These are phyloP conservation scores for Apistogramma diplotaenia DNA, from an alignment of 2,113 vertebrate genomes.

Conservation along the genomic window DNA sequence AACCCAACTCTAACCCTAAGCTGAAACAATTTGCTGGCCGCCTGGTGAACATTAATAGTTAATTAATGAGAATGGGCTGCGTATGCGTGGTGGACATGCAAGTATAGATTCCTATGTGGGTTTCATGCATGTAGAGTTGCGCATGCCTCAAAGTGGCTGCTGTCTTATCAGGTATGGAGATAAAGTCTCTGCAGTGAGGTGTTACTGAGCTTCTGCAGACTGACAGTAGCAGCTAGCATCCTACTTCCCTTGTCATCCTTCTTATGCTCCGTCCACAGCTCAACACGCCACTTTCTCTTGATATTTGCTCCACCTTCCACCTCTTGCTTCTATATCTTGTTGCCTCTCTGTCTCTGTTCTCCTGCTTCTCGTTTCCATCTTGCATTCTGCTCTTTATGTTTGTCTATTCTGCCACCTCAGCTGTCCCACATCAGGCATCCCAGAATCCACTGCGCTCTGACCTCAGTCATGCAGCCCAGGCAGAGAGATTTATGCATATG, in stretches of 20 bases:
- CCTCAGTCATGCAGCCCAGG: neutral
- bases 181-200: conserved; percentile 41
- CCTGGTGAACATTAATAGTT: neutral
- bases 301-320: neutral
- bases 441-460: neutral
- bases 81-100: neutral
- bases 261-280: neutral
- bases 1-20: neutral
- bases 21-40: neutral
- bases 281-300: neutral
- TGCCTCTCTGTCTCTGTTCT: neutral
- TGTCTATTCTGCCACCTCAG: neutral
- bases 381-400: conserved; percentile 16
- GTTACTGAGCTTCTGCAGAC: conserved; percentile 61
- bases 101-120: neutral
- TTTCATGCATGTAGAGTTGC: neutral
- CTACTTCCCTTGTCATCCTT: neutral
- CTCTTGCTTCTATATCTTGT: neutral
- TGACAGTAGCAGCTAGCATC: conserved; percentile 18
- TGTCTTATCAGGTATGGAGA: conserved; percentile 35
- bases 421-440: neutral
- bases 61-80: neutral
- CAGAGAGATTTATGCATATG: conserved; percentile 17
- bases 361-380: neutral
- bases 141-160: conserved; percentile 9